These are phyloP conservation scores for Halcyon chelicuti DNA, from an alignment of 2,797 vertebrate species.

Conservation along the genomic window DNA sequence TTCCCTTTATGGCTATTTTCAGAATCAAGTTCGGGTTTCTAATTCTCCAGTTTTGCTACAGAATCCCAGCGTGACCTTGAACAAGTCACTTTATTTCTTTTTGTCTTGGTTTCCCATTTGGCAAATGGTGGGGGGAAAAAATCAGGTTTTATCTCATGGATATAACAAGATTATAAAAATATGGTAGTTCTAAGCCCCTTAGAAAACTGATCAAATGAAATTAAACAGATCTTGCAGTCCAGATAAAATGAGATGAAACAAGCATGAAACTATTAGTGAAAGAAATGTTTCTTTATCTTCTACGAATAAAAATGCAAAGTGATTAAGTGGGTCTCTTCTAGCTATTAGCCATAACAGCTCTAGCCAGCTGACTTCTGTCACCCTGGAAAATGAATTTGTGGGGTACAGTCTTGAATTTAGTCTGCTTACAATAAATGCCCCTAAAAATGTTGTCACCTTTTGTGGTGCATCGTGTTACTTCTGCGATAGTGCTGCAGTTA, in stretches of 20 bases:
- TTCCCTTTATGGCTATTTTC: neutral
- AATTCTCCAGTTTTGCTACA: neutral
- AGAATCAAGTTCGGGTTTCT: neutral
- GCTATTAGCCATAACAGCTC: conserved; percentile 47
- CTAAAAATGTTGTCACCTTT: conserved; percentile 19
- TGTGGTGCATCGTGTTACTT: neutral
- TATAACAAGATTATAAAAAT: conserved; percentile 67
- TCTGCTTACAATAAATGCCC: conserved; percentile 37
- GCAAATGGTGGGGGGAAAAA: conserved; percentile 51
- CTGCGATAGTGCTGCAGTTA: neutral
- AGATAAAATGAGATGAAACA: conserved; percentile 49
- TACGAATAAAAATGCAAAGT: conserved; percentile 60
- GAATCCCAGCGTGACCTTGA: neutral
- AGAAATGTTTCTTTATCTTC: conserved; percentile 68
- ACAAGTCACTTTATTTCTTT: conserved; percentile 44
- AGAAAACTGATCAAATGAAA: conserved; percentile 58
- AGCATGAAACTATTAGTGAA: conserved; percentile 57
- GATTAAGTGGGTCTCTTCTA: conserved; percentile 61
- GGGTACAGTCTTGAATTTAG: conserved; percentile 27
- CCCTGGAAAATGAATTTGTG: conserved; percentile 45
- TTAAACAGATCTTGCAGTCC: conserved; percentile 36
- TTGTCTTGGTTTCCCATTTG: conserved; percentile 24
- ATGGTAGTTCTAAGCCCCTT: conserved; percentile 60
- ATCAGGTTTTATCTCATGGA: conserved; percentile 30
- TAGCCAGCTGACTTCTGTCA: conserved; percentile 52